Evolutionary conservation across 1,140 invertebrate species (phyloP).

Genomic region (Eurosta solidaginis): DNA sequence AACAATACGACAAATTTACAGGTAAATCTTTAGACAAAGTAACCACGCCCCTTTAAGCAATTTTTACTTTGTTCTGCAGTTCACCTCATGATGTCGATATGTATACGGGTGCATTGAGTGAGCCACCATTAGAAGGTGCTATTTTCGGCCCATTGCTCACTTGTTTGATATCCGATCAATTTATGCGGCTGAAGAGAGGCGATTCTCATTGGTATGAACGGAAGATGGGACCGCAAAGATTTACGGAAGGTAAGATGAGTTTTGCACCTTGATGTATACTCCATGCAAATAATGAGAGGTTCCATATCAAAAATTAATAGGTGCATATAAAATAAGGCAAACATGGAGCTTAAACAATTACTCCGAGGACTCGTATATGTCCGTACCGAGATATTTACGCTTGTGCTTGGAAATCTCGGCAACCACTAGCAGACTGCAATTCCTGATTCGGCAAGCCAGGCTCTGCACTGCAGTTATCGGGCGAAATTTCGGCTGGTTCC

Average conservation of each 20-base stretch:
- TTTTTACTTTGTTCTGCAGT: slow-evolving; percentile 57
- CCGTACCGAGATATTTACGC: too few relatives aligned
- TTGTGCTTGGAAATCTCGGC: too few relatives aligned
- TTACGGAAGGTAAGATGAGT: slow-evolving; percentile 69
- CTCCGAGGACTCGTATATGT: too few relatives aligned
- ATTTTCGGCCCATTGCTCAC: slow-evolving; percentile 83
- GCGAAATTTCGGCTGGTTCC: too few relatives aligned
- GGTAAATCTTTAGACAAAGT: slow-evolving; percentile 53
- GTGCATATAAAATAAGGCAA: too few relatives aligned
- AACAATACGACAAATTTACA: slow-evolving; percentile 69
- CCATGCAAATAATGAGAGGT: background rate
- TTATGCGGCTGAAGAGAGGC: slow-evolving; percentile 75
- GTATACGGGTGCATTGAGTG: slow-evolving; percentile 83
- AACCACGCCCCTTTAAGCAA: background rate
- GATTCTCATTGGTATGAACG: slow-evolving; percentile 90
- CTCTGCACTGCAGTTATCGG: too few relatives aligned
- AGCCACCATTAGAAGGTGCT: slow-evolving; percentile 69
- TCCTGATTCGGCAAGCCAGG: too few relatives aligned
- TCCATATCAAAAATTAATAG: background rate
- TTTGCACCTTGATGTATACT: background rate
- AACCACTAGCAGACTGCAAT: too few relatives aligned
- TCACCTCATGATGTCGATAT: slow-evolving; percentile 83
- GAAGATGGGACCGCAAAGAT: slow-evolving; percentile 67
- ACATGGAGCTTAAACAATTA: too few relatives aligned
- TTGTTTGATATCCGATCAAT: slow-evolving; percentile 87